These are phyloP conservation scores for Anorthoa munda DNA, from an alignment of 2,888 invertebrate species.

Conservation along the genomic window DNA sequence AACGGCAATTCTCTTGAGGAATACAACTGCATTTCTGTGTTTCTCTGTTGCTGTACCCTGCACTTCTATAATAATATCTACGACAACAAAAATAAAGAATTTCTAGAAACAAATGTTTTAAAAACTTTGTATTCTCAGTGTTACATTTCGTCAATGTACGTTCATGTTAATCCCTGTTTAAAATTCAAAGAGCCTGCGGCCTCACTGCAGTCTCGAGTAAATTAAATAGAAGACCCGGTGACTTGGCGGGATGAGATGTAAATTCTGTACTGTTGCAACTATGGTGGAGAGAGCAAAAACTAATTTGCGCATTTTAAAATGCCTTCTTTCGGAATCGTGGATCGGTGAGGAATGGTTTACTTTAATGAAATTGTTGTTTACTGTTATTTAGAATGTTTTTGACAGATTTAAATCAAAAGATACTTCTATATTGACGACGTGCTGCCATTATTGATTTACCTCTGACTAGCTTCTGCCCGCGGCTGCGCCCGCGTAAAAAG, in stretches of 20 bases:
- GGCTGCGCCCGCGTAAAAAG: no score
- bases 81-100: conserved; percentile 36
- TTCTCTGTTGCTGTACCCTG: conserved; percentile 29
- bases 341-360: conserved; percentile 40
- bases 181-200: conserved; percentile 78
- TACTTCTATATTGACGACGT: conserved; percentile 5
- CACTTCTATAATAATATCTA: conserved; percentile 16
- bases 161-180: conserved; percentile 76
- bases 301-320: conserved; percentile 64
- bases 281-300: conserved; percentile 61
- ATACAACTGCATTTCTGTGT: conserved; percentile 36
- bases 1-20: conserved; percentile 43
- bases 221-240: conserved; percentile 76
- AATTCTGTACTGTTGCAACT: conserved; percentile 74
- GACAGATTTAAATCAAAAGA: conserved; percentile 13
- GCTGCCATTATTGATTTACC: background rate
- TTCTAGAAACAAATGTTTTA: conserved; percentile 52
- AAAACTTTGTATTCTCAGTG: conserved; percentile 60
- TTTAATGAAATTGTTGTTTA: conserved; percentile 47
- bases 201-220: conserved; percentile 72
- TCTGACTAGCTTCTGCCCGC: background rate
- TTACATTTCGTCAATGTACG: conserved; percentile 71
- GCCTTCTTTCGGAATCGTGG: conserved; percentile 51
- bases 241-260: conserved; percentile 74
- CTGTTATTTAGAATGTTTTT: conserved; percentile 34